These are phyloP conservation scores for Drosophila arawakana DNA, from an alignment of 1,140 invertebrate species.

Conservation along the genomic window DNA sequence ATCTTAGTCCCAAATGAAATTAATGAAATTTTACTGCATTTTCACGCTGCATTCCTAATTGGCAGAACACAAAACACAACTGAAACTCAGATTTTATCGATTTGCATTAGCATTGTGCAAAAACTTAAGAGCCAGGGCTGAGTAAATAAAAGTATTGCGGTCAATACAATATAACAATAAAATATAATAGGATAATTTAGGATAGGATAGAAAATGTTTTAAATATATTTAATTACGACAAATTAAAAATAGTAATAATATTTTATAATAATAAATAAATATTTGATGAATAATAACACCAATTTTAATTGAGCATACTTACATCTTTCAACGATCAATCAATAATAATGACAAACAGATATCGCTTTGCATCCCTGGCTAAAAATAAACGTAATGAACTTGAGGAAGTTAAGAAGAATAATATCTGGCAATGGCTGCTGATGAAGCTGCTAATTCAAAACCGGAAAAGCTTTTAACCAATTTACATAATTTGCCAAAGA, in stretches of 20 bases:
- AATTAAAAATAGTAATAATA: no score
- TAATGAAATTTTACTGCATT: constrained; percentile 58
- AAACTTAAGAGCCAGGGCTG: neutral
- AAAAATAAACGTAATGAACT: constrained; percentile 50
- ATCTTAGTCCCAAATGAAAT: constrained; percentile 60
- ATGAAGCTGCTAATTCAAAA: constrained; percentile 82
- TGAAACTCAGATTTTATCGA: constrained; percentile 9
- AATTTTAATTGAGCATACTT: no score
- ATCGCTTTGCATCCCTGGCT: constrained; percentile 5
- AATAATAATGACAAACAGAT: neutral
- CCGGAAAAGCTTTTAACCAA: constrained; percentile 83
- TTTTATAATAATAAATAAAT: no score
- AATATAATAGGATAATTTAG: no score
- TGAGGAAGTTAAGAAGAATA: constrained; percentile 59
- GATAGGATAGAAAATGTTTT: no score
- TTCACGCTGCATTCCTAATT: constrained; percentile 47
- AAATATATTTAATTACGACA: no score
- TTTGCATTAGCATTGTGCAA: neutral
- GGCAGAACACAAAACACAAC: constrained; percentile 30
- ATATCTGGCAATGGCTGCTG: constrained; percentile 63
- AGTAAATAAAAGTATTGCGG: neutral
- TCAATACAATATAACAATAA: no score
- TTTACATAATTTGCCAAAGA: constrained; percentile 77
- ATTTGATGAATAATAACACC: no score
- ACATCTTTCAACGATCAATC: neutral